Base-by-base conservation (phyloP, 2,113 vertebrate genomes). In the Varanus salvator region DNA sequence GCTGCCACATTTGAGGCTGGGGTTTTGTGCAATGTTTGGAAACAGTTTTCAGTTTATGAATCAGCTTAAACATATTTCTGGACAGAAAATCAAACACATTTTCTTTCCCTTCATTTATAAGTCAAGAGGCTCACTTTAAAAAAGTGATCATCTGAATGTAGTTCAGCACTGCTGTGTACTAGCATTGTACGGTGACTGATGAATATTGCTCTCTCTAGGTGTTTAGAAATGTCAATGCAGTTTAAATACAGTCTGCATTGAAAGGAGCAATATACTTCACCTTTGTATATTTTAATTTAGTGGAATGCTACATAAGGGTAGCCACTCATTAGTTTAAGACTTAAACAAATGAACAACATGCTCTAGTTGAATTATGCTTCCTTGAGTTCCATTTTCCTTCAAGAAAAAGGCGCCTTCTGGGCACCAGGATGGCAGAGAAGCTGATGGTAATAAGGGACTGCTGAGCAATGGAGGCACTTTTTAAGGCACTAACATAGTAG, bases 251-350 rank as follows among this genome's bases (percentile, higher is more conserved):
- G 7, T 8, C n/a, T 48, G 12, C 48, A 90, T 75, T 85, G 31
- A 34, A 75, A 88, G 27, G 60, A 76, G 57, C 38, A 81, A 3
- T 78, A 44, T 74, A 83, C 29, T 68, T 17, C 17, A 78, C 77
- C 14, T 85, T 89, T 74, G 64, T n/a, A 2, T 87, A 80, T 87
- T 93, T 81, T 89, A 84, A 85, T 86, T 85, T 72, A 88, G 87
- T 86, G 29, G 74, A 48, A 74, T 14, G 54, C 78, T 90, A 15
- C 12, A 14, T 52, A 83, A 83, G 88, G 69, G 12, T 31, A 82
- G 66, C 80, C 38, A 84, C 75, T 27, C 85, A 64, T 57, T 75
- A 52, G 3, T 4, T 48, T 90, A 52, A 80, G 50, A 66, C 29
- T 66, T 72, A 72, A 0, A 6, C 14, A 86, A 91, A 86, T 90